Evolutionary conservation across 92 coral and sea anemone genomes (phyloP).

Genomic region (Phenganax stokvisi): DNA sequence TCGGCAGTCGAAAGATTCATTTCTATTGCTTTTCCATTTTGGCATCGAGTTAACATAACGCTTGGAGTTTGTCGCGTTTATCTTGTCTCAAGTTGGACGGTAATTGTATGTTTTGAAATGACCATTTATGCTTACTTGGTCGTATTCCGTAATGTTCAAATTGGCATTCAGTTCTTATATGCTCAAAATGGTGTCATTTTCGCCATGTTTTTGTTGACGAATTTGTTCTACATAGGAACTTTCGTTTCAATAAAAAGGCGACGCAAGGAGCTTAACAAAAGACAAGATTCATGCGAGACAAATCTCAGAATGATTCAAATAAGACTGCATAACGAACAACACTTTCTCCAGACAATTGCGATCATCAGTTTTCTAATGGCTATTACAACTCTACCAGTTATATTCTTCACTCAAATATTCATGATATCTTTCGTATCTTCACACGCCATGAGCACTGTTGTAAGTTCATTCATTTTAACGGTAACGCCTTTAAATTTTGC

Average conservation of each 20-base stretch:
- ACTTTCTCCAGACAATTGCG: not conserved
- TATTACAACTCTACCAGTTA: not conserved
- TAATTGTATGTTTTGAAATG: not conserved
- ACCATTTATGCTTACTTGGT: not conserved
- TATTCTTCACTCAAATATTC: too few species aligned
- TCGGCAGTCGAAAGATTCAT: not conserved
- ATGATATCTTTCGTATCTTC: too few species aligned
- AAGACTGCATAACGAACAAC: not conserved
- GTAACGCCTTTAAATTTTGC: too few species aligned
- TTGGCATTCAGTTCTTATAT: not conserved
- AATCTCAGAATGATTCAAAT: not conserved
- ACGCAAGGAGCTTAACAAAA: not conserved
- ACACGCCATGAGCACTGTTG: too few species aligned
- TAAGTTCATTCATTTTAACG: too few species aligned
- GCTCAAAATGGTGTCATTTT: not conserved
- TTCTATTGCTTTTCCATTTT: not conserved
- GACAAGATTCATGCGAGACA: not conserved
- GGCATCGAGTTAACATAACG: not conserved
- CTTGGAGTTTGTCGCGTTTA: not conserved
- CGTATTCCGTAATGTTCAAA: not conserved
- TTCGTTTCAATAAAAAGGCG: not conserved
- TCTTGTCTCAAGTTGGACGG: not conserved
- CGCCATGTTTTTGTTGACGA: not conserved
- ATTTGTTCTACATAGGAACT: slow-evolving; percentile 2
- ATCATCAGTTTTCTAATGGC: not conserved